phyloP scores from a whole-genome alignment of 2,797 vertebrate species.

The Silurus lanzhouensis region DNA sequence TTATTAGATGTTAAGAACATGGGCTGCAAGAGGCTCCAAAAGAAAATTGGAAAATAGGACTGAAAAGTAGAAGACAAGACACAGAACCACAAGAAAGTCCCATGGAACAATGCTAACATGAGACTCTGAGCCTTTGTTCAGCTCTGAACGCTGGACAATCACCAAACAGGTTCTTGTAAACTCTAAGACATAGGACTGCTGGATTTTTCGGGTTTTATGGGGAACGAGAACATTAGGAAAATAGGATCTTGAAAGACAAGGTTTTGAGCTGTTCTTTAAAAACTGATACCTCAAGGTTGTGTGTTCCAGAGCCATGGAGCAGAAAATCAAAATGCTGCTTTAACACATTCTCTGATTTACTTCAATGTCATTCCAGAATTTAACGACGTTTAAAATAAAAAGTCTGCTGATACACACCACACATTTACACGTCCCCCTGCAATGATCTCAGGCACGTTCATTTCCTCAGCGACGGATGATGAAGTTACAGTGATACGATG shows the following conservation, averaged over 20 bases:
- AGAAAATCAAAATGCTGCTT: slow-evolving; percentile 14
- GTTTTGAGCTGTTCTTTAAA: background rate
- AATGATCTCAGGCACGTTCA: background rate
- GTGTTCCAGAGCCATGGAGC: background rate
- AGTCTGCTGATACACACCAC: background rate
- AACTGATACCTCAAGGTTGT: background rate
- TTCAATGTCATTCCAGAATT: background rate
- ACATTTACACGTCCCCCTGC: too few relatives aligned
- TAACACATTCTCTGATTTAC: background rate
- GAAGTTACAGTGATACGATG: background rate
- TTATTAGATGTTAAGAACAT: background rate
- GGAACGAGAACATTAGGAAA: background rate
- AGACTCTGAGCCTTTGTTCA: background rate
- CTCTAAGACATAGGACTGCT: background rate
- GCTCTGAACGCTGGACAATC: background rate
- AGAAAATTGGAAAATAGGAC: too few relatives aligned
- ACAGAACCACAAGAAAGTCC: background rate
- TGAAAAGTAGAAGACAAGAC: background rate
- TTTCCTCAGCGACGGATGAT: background rate
- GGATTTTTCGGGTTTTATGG: background rate
- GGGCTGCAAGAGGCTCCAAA: too few relatives aligned
- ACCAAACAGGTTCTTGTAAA: background rate
- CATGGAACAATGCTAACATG: background rate
- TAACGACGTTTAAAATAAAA: background rate
- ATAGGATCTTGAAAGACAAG: background rate